A percentile compares a stretch with the other conserved stretches of the same genome.
These are phyloP conservation scores for Galago senegalensis DNA, from an alignment of 2,797 vertebrate genomes.

Conservation along the genomic window DNA sequence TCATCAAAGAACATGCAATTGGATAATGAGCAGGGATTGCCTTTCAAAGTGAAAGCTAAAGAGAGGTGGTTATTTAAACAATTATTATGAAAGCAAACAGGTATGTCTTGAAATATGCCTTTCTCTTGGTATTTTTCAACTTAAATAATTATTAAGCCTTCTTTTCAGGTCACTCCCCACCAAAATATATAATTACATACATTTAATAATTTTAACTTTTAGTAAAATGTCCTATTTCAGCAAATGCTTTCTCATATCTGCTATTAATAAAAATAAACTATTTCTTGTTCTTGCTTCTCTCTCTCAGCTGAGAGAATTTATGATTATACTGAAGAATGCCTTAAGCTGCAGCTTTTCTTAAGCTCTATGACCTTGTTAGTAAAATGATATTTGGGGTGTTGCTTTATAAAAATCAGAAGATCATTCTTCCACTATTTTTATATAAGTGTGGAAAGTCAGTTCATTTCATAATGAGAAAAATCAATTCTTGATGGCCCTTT, in stretches of 20 bases:
- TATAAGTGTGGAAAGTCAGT: constrained; percentile 66
- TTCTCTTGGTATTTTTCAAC: constrained; percentile 52
- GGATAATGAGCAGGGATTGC: constrained; percentile 67
- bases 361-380: constrained; percentile 86
- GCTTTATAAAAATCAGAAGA: constrained; percentile 85
- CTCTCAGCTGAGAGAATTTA: constrained; percentile 83
- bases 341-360: constrained; percentile 86
- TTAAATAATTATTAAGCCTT: constrained; percentile 60
- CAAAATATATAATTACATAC: constrained; percentile 54
- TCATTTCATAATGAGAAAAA: constrained; percentile 78
- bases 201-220: constrained; percentile 59
- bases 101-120: constrained; percentile 54
- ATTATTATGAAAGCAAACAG: constrained; percentile 81
- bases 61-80: constrained; percentile 68
- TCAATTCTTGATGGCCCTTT: constrained; percentile 80
- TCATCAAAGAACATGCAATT: constrained; percentile 70
- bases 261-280: constrained; percentile 85
- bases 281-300: constrained; percentile 57
- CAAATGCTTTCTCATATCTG: constrained; percentile 76
- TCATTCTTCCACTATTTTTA: constrained; percentile 78
- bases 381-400: constrained; percentile 87
- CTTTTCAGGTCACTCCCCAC: constrained; percentile 52
- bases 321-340: constrained; percentile 86
- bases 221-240: constrained; percentile 31
- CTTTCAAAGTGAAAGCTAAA: constrained; percentile 81